Evolutionary conservation across 2,888 invertebrate species (phyloP), one percentile per base, ranked within the genome.

Genomic region (Hermaeophaga mercurialis): DNA sequence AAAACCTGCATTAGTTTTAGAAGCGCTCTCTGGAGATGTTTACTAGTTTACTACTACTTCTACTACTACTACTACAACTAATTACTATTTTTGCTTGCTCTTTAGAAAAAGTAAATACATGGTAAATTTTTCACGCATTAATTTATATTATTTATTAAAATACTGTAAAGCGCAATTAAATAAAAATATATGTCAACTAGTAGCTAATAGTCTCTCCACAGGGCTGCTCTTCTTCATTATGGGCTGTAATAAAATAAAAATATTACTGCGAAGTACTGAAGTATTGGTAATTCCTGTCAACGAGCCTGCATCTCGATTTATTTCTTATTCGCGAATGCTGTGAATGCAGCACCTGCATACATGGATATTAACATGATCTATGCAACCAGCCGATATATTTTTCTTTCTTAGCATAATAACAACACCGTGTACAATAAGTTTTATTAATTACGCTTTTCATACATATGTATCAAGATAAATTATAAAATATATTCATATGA

Each of bases 281-380:
- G 12, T 18, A 41, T 41, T 41, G 41, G 41, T 41, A 41, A 19
- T 22, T 41, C 22, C 41, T 41, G 41, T 41, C 41, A 41, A 22
- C 41, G 22, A 41, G n/a, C 41, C 3, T 41, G 41, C 12, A 41
- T 41, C 22, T 41, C 41, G 41, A 41, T 41, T 41, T 41, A 41
- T 41, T 19, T 41, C 22, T 41, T 24, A 41, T 41, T 8, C 19
- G 19, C 18, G 58, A 62, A 58, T 59, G 62, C 48, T 59, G 59
- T 59, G 64, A 63, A 60, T 61, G 64, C 62, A 67, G 68, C 68
- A 68, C 68, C 68, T 68, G 68, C 68, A 58, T 64, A 63, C 59
- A 59, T 61, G 65, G 62, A 66, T 66, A 68, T 68, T 67, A 67
- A 67, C 62, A 64, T 67, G 66, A 67, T 68, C 66, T 66, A 68